Evolutionary conservation across 2,113 vertebrate genomes (phyloP).

Genomic region (Typhlomys cinereus): DNA sequence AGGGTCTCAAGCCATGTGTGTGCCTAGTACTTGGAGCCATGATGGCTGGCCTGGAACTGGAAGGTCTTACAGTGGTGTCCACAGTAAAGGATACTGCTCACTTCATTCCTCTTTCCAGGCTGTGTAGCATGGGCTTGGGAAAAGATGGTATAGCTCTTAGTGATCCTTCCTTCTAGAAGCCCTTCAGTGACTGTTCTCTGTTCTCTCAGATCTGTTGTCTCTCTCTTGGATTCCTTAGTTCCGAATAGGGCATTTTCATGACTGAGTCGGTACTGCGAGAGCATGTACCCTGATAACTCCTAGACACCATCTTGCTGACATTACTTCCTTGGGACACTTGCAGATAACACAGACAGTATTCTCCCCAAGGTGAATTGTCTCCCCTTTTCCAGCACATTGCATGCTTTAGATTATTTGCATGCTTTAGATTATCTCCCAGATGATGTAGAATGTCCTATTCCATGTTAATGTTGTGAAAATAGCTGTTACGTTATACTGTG

Average conservation of each 20-base stretch:
- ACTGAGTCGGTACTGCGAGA: not conserved
- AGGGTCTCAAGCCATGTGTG: too few relatives aligned
- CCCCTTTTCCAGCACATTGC: not conserved
- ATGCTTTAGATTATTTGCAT: not conserved
- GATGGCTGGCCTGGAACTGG: not conserved
- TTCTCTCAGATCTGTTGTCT: not conserved
- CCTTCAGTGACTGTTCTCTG: not conserved
- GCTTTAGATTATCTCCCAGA: not conserved
- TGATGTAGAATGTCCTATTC: not conserved
- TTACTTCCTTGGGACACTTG: not conserved
- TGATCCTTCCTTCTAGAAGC: not conserved
- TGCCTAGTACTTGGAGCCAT: not conserved
- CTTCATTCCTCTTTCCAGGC: not conserved
- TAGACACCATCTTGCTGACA: not conserved
- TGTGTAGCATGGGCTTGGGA: not conserved
- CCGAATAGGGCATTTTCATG: not conserved
- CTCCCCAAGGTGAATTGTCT: not conserved
- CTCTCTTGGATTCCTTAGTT: not conserved
- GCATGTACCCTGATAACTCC: not conserved
- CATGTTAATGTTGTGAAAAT: not conserved
- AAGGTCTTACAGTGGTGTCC: not conserved
- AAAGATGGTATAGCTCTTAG: not conserved
- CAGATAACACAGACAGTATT: not conserved
- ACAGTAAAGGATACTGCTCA: not conserved
- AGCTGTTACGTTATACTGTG: not conserved